A percentile compares a stretch with the other conserved stretches of the same genome.
Evolutionary conservation across 2,113 vertebrate genomes (phyloP).

Genomic region (Vimba vimba): DNA sequence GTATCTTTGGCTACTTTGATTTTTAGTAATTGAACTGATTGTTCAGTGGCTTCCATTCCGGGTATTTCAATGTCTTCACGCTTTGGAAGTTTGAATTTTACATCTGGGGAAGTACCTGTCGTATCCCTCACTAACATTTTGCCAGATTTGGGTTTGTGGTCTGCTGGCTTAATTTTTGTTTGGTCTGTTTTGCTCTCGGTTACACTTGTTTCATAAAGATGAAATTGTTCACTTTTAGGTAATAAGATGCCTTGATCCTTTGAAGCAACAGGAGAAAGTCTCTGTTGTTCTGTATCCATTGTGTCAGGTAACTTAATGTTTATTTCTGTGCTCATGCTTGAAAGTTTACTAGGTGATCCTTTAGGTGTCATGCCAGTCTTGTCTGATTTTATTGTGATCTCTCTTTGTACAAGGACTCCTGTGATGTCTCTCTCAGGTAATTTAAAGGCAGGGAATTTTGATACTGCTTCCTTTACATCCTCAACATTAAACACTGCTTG

Average conservation of each 20-base stretch:
- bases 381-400: conserved; percentile 74
- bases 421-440: conserved; percentile 72
- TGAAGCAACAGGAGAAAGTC: conserved; percentile 53
- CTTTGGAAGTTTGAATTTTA: conserved; percentile 59
- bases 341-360: conserved; percentile 66
- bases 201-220: conserved; percentile 58
- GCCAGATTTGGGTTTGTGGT: conserved; percentile 23
- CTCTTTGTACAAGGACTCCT: conserved; percentile 72
- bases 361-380: conserved; percentile 70
- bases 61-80: conserved; percentile 64
- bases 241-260: conserved; percentile 60
- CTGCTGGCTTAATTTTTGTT: conserved; percentile 42
- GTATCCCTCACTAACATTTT: conserved; percentile 15
- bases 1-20: conserved; percentile 37
- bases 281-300: conserved; percentile 39
- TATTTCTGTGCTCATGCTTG: conserved; percentile 63
- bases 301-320: conserved; percentile 48
- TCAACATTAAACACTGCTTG: conserved; percentile 71
- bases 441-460: conserved; percentile 77
- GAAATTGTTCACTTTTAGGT: conserved; percentile 59
- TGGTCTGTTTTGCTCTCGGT: conserved; percentile 54
- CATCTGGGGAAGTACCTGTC: conserved; percentile 32
- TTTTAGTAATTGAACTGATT: conserved; percentile 26
- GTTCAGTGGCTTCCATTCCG: conserved; percentile 60
- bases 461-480: conserved; percentile 76